Percentiles rank a stretch among this genome's conserved stretches.
These are phyloP conservation scores for Hemibagrus wyckioides DNA, from an alignment of 2,113 vertebrate species.

Conservation along the genomic window DNA sequence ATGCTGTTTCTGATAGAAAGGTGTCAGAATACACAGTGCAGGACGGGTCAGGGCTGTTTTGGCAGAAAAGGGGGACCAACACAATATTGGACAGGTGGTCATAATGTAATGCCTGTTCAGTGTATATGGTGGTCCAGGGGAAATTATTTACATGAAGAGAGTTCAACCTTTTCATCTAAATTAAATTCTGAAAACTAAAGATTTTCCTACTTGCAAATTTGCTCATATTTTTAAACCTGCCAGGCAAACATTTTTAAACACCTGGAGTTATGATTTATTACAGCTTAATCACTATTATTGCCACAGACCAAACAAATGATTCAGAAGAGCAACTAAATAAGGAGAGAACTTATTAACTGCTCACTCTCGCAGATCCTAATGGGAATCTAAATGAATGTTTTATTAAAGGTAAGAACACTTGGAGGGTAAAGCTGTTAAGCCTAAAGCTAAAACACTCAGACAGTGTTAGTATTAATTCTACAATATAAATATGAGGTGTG, in stretches of 20 bases:
- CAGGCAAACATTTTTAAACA: background rate
- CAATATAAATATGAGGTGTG: background rate
- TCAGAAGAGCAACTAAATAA: background rate
- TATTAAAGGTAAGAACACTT: constrained; percentile 1
- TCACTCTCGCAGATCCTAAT: background rate
- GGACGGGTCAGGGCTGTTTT: too few species aligned
- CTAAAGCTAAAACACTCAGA: background rate
- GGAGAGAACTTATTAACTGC: background rate
- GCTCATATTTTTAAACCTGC: background rate
- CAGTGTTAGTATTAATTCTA: background rate
- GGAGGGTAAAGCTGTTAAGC: background rate
- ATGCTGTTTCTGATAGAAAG: too few species aligned
- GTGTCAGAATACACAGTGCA: too few species aligned
- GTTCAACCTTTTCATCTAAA: background rate
- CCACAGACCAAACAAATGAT: background rate
- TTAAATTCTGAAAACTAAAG: background rate
- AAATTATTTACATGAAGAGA: background rate
- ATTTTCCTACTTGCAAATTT: background rate
- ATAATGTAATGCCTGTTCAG: too few species aligned
- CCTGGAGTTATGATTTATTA: background rate
- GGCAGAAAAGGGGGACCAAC: too few species aligned
- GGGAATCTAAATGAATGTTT: background rate
- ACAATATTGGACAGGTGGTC: too few species aligned
- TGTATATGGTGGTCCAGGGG: background rate
- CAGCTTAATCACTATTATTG: background rate